These are phyloP conservation scores for Drosophila buzzatii DNA, from an alignment of 2,888 invertebrate species.

Conservation along the genomic window DNA sequence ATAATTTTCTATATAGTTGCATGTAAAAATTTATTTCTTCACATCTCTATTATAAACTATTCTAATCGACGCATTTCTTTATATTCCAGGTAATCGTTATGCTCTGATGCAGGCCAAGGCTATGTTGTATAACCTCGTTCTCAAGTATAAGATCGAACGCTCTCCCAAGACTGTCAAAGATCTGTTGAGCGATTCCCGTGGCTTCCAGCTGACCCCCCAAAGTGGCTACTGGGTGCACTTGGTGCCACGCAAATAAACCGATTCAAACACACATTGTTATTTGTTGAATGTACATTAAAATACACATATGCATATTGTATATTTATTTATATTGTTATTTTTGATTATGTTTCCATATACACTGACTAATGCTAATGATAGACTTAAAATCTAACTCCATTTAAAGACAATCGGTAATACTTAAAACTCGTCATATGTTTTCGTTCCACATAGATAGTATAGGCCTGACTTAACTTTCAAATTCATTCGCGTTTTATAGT, in stretches of 20 bases:
- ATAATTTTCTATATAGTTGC: no score
- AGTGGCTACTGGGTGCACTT: slow-evolving; percentile 78
- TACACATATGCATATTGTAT: slow-evolving; percentile 55
- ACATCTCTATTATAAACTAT: neutral
- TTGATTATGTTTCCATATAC: slow-evolving; percentile 78
- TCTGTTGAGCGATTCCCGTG: slow-evolving; percentile 57
- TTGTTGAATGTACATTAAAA: slow-evolving; percentile 60
- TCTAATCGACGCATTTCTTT: neutral
- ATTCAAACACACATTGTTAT: slow-evolving; percentile 10
- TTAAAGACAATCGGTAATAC: slow-evolving; percentile 42
- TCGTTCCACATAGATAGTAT: slow-evolving; percentile 21
- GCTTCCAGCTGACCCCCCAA: slow-evolving; percentile 63
- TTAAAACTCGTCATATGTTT: slow-evolving; percentile 49
- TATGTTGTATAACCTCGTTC: slow-evolving; percentile 70
- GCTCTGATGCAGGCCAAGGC: slow-evolving; percentile 79
- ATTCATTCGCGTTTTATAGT: slow-evolving; percentile 12
- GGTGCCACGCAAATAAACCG: slow-evolving; percentile 49
- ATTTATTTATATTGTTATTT: slow-evolving; percentile 64
- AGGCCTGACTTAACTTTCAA: slow-evolving; percentile 37
- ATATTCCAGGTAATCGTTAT: slow-evolving; percentile 67
- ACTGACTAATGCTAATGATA: slow-evolving; percentile 52
- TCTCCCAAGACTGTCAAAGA: slow-evolving; percentile 67
- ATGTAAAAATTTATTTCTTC: no score
- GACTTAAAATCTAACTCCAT: slow-evolving; percentile 35
- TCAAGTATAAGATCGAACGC: slow-evolving; percentile 67